A percentile compares a stretch with the other conserved stretches of the same genome.
Evolutionary conservation across 2,797 vertebrate species (phyloP).

Genomic region (Nyctalus aviator): DNA sequence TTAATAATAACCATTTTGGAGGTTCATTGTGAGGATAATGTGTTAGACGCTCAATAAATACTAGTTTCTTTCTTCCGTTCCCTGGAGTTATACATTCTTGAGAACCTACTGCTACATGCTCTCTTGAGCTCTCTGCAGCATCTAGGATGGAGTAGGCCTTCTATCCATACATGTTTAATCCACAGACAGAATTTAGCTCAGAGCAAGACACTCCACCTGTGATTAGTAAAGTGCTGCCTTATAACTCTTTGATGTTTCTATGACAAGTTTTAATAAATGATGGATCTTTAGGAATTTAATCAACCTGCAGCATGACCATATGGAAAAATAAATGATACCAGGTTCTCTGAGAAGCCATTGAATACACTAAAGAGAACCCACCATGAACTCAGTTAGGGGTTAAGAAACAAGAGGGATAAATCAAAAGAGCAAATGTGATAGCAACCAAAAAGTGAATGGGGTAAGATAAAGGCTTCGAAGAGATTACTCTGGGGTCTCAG

Average conservation of each 20-base stretch:
- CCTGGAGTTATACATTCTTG: background rate
- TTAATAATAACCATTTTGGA: background rate
- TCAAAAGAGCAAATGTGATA: background rate
- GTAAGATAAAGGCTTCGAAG: background rate
- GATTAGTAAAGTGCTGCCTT: background rate
- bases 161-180: background rate
- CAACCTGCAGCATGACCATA: background rate
- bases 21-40: background rate
- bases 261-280: constrained; percentile 4
- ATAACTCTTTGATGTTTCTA: background rate
- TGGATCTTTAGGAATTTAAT: background rate
- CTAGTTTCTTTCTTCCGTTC: background rate
- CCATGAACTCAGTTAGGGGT: background rate
- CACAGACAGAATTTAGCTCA: background rate
- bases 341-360: background rate
- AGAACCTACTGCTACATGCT: background rate
- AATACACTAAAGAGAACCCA: background rate
- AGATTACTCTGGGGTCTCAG: background rate
- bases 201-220: background rate
- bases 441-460: background rate
- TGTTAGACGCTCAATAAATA: background rate
- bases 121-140: background rate
- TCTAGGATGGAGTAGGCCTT: background rate
- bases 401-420: background rate
- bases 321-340: background rate